Conservation (phyloP, 2,113 vertebrate genomes). For the Ailurus styani region DNA sequence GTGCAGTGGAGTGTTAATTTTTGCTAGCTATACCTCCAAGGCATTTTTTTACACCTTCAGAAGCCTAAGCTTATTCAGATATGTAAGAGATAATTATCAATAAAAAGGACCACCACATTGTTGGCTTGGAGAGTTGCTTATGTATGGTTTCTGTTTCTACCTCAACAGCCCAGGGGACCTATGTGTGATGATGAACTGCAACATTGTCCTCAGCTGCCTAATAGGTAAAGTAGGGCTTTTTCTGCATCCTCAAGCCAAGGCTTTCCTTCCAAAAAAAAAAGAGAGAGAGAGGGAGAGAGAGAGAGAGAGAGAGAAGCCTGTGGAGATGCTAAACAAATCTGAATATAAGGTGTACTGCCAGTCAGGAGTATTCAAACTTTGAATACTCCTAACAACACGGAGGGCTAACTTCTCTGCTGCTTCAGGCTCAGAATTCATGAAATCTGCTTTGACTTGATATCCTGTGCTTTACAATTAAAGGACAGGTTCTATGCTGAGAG, state of each 20-base stretch:
- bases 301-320: neutral
- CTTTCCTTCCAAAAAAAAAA: neutral
- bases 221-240: neutral
- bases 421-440: neutral
- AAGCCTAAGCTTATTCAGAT: slow-evolving; percentile 76
- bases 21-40: slow-evolving; percentile 79
- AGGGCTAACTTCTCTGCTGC: neutral
- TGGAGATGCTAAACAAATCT: neutral
- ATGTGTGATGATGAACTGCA: neutral
- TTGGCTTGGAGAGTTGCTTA: slow-evolving; percentile 59
- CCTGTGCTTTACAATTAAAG: neutral
- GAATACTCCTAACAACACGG: neutral
- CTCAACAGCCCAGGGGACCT: neutral
- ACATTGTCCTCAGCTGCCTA: neutral
- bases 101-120: slow-evolving; percentile 59
- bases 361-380: neutral
- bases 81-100: slow-evolving; percentile 81
- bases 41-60: slow-evolving; percentile 79
- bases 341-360: neutral
- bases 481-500: neutral
- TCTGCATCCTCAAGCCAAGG: neutral
- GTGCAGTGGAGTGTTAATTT: slow-evolving; percentile 83
- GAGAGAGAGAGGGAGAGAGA: no score
- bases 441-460: neutral
- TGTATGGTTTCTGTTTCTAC: neutral